Conservation (phyloP, 2,797 vertebrate species). For the Tangara arthus region DNA sequence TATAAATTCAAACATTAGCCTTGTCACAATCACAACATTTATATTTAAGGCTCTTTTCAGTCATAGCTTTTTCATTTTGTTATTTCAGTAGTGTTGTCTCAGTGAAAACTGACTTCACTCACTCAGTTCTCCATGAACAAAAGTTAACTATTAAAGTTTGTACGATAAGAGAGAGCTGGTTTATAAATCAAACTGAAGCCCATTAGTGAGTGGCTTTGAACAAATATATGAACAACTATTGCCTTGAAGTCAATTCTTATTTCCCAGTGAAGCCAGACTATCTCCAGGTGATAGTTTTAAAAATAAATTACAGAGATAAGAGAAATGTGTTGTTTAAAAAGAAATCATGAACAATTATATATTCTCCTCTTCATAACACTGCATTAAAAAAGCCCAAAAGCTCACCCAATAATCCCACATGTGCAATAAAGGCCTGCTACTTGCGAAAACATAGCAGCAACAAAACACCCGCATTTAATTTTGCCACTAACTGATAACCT, state of each 20-base stretch:
- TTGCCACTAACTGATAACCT: neutral
- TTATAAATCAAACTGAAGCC: constrained; percentile 28
- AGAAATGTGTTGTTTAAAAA: neutral
- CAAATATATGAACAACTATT: neutral
- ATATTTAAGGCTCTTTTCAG: constrained; percentile 31
- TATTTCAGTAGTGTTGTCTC: constrained; percentile 32
- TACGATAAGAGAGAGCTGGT: neutral
- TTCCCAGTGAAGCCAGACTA: neutral
- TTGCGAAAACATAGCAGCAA: neutral
- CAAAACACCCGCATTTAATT: neutral
- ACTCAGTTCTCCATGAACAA: neutral
- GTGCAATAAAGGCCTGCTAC: neutral
- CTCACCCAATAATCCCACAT: rapidly evolving
- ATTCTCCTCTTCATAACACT: neutral
- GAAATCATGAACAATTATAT: neutral
- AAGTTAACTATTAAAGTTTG: constrained; percentile 1
- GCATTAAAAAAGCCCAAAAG: neutral
- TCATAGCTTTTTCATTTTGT: constrained; percentile 17
- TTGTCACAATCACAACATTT: constrained; percentile 31
- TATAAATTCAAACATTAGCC: constrained; percentile 31
- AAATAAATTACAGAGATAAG: neutral
- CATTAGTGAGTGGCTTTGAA: neutral
- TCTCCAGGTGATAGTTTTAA: neutral
- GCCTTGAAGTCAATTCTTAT: neutral
- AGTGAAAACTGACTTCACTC: constrained; percentile 29